Evolutionary conservation across 2,797 vertebrate genomes (phyloP), one percentile per base, ranked within the genome.

Genomic region (Jordanella pulchra): DNA sequence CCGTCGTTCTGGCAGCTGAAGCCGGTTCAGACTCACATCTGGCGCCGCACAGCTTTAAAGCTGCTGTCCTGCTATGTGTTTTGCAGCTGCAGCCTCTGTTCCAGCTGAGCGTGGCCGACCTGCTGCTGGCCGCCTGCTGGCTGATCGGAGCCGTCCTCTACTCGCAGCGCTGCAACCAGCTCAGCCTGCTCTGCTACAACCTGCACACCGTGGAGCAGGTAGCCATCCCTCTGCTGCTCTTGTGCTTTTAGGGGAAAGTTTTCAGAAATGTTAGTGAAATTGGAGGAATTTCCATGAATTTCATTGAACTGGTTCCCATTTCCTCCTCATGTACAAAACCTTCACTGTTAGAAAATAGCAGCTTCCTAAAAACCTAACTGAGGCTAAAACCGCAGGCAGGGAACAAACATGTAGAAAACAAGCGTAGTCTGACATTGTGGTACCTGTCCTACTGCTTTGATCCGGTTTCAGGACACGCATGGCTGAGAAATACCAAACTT

Each of bases 121-220:
- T 99, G 30, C 87, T 97, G 45, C 86, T 98, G 73, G 94, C 95
- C 1, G 23, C 95, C 82, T 96, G 95, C 87, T 97, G 96, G 95
- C 88, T 97, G 51, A 61, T 87, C 0, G 96, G 95, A 9, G 92
- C 90, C 0, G 71, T 94, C 18, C 89, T 98, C 12, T 96, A 94
- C 71, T 92, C 93, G 35, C 87, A 83, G 3, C 71, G 55, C 69
- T 86, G 92, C 23, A 67, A 71, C 35, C 69, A 73, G 73, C 47
- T 71, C 15, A 91, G 92, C 73, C 78, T 86, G 13, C 77, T 84
- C 65, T 97, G 96, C 81, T 96, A 95, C 82, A 95, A 97, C 84
- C 89, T 97, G 69, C 96, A 97, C 83, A 90, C 92, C 0, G 71
- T 92, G 0, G 96, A 95, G 63, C 95, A 97, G 92, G 97, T 97